Conservation (phyloP, 2,888 invertebrate genomes). For the Lasioglossum marginatum region DNA sequence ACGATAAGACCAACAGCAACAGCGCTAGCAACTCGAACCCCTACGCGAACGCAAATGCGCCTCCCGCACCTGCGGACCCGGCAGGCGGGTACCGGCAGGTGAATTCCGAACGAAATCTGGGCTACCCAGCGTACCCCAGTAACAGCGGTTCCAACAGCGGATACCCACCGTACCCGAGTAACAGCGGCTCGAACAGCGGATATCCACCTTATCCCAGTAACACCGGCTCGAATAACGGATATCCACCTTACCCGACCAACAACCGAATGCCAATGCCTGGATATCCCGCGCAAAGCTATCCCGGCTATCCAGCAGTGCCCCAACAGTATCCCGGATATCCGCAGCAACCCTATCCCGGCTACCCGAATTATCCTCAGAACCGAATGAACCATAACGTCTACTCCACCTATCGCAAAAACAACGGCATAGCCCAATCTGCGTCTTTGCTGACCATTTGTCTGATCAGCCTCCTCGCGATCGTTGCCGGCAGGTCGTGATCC, state of each 20-base stretch:
- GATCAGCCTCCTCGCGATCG: slow-evolving; percentile 43
- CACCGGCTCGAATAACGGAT: slow-evolving; percentile 51
- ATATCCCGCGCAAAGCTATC: slow-evolving; percentile 66
- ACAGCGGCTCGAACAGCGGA: slow-evolving; percentile 75
- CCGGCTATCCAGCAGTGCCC: slow-evolving; percentile 9
- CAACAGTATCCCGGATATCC: slow-evolving; percentile 56
- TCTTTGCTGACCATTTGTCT: slow-evolving; percentile 57
- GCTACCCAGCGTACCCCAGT: slow-evolving; percentile 78
- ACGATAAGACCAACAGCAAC: slow-evolving; percentile 61
- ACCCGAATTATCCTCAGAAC: slow-evolving; percentile 69
- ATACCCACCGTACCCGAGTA: slow-evolving; percentile 63
- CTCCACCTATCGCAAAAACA: slow-evolving; percentile 66
- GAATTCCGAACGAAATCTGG: slow-evolving; percentile 73
- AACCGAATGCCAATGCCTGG: slow-evolving; percentile 76
- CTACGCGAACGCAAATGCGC: slow-evolving; percentile 81
- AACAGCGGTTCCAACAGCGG: slow-evolving; percentile 61
- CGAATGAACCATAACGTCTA: slow-evolving; percentile 58
- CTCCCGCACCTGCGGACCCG: slow-evolving; percentile 74
- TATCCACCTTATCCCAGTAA: slow-evolving; percentile 73
- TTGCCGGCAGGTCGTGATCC: slow-evolving; percentile 46
- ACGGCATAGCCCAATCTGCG: background rate
- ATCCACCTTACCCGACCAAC: slow-evolving; percentile 51
- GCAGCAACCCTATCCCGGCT: slow-evolving; percentile 69
- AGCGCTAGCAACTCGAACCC: slow-evolving; percentile 76
- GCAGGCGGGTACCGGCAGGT: slow-evolving; percentile 64